A percentile compares a stretch with the other conserved stretches of the same genome.
Evolutionary conservation across 2,888 invertebrate genomes (phyloP).

Genomic region (Drosophila helvetica): DNA sequence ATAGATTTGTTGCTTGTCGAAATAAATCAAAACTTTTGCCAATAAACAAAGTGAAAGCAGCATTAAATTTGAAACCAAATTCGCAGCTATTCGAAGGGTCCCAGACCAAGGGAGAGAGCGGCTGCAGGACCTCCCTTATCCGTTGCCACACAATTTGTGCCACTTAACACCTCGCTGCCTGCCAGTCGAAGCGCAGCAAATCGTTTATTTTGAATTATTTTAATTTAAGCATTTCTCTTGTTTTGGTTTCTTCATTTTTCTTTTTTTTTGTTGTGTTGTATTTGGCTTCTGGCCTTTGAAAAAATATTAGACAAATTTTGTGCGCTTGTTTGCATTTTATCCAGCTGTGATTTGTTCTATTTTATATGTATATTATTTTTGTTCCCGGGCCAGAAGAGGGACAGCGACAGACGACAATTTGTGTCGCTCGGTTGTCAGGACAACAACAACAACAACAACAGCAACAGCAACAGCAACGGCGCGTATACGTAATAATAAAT

Average conservation of each 20-base stretch:
- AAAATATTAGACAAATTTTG: conserved; percentile 53
- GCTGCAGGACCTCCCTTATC: not conserved
- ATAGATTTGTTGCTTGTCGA: not conserved
- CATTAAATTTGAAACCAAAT: conserved; percentile 27
- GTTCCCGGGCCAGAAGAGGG: conserved; percentile 12
- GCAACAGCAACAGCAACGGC: conserved; percentile 5
- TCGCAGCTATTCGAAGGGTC: not conserved
- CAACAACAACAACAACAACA: conserved; percentile 49
- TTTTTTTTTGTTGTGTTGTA: conserved; percentile 1
- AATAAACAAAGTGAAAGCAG: conserved; percentile 32
- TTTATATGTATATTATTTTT: conserved; percentile 23
- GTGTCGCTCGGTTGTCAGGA: conserved; percentile 68
- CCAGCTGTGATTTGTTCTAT: conserved; percentile 43
- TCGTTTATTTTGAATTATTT: conserved; percentile 76
- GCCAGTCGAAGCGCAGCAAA: conserved; percentile 63
- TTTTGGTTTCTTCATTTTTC: conserved; percentile 7
- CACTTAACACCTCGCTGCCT: conserved; percentile 76
- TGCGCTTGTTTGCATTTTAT: conserved; percentile 63
- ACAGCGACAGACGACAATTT: conserved; percentile 47
- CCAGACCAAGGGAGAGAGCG: too few relatives aligned
- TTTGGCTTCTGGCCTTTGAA: not conserved
- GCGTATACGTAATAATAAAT: conserved; percentile 74
- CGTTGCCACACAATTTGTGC: conserved; percentile 65
- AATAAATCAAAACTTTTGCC: conserved; percentile 18
- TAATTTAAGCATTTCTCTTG: conserved; percentile 52